These are phyloP conservation scores for Fragum sueziense DNA, from an alignment of 2,888 invertebrate genomes.

Conservation along the genomic window DNA sequence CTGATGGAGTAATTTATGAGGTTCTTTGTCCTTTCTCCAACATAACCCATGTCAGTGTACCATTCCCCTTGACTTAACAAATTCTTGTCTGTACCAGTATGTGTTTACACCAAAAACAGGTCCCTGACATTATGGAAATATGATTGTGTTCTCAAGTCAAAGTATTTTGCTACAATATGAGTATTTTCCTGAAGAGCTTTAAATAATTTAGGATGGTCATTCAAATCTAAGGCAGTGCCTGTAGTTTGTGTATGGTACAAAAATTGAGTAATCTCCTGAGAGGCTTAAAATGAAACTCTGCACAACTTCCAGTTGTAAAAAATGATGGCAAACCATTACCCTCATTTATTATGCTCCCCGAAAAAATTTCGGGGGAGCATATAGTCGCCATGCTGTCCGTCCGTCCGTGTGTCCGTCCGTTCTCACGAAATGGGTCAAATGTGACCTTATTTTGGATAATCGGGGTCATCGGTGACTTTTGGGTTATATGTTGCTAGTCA, in stretches of 20 bases:
- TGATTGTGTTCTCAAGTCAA: slow-evolving; percentile 49
- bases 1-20: slow-evolving; percentile 53
- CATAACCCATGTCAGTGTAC: slow-evolving; percentile 61
- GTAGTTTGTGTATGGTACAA: no score
- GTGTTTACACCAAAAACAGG: slow-evolving; percentile 63
- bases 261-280: slow-evolving; percentile 52
- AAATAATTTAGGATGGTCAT: slow-evolving; percentile 43
- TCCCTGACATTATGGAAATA: slow-evolving; percentile 61
- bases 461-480: no score
- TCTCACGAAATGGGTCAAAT: no score
- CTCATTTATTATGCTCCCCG: no score
- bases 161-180: slow-evolving; percentile 61
- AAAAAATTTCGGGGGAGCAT: no score
- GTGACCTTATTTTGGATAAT: no score
- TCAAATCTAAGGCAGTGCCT: slow-evolving; percentile 48
- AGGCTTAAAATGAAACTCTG: slow-evolving; percentile 64
- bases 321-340: slow-evolving; percentile 58
- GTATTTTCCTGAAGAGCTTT: slow-evolving; percentile 56
- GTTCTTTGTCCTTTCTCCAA: slow-evolving; percentile 58
- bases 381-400: no score
- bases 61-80: slow-evolving; percentile 64
- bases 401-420: no score
- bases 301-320: slow-evolving; percentile 66
- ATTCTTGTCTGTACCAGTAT: slow-evolving; percentile 66
- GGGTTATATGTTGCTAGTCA: no score